Conservation (phyloP, 2,888 invertebrate species). For the Drosophila macrospina region DNA sequence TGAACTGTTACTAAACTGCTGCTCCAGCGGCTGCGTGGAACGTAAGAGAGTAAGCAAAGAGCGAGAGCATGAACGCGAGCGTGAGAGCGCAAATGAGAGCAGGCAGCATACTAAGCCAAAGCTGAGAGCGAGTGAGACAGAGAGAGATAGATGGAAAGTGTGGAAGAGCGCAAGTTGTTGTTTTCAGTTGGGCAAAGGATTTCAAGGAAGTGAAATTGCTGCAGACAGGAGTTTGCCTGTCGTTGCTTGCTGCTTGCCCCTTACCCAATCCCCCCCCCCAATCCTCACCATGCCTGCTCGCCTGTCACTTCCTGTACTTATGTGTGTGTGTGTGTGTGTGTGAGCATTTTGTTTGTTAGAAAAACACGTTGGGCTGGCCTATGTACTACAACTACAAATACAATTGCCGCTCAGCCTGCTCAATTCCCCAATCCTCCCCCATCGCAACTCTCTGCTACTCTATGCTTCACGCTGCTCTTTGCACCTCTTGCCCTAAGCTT, state of each 20-base stretch:
- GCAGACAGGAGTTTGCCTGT: slow-evolving; percentile 73
- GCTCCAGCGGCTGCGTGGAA: slow-evolving; percentile 58
- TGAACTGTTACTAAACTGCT: slow-evolving; percentile 27
- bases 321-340: slow-evolving; percentile 28
- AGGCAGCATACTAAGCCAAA: slow-evolving; percentile 20
- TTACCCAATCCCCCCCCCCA: not conserved
- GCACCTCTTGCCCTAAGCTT: not conserved
- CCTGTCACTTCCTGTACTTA: slow-evolving; percentile 71
- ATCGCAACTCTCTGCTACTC: not conserved
- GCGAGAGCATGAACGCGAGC: slow-evolving; percentile 16
- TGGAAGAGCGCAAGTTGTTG: slow-evolving; percentile 16
- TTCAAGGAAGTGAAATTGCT: slow-evolving; percentile 81
- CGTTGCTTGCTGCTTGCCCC: not conserved
- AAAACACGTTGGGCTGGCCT: slow-evolving; percentile 61
- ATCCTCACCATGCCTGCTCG: slow-evolving; percentile 10
- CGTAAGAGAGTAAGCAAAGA: slow-evolving; percentile 15
- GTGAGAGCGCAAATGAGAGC: slow-evolving; percentile 2
- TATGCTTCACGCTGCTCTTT: not conserved
- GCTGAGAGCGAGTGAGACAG: slow-evolving; percentile 1
- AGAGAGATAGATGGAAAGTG: slow-evolving; percentile 1
- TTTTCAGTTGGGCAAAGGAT: slow-evolving; percentile 68
- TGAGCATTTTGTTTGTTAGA: slow-evolving; percentile 54
- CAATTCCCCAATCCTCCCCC: too few species aligned
- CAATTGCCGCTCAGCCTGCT: slow-evolving; percentile 5
- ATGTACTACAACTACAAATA: slow-evolving; percentile 23